A percentile compares a stretch with the other conserved stretches of the same genome.
phyloP scores from a whole-genome alignment of 1,140 invertebrate genomes.

The Drosophila varians region DNA sequence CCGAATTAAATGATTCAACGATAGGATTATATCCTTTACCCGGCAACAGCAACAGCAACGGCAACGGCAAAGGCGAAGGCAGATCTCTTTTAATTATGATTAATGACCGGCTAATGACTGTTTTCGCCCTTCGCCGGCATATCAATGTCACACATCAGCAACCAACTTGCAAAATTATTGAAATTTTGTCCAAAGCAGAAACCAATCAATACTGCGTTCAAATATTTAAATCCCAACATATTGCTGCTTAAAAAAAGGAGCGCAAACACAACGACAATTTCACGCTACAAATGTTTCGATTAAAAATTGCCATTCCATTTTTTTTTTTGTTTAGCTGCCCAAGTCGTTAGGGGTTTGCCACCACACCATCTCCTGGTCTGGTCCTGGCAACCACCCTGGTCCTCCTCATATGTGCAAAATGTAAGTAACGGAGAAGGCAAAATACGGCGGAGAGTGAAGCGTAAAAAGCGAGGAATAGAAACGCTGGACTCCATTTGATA shows the following conservation, averaged over 20 bases:
- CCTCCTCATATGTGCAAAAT: slow-evolving; percentile 45
- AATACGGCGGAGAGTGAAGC: slow-evolving; percentile 11
- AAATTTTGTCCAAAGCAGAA: slow-evolving; percentile 21
- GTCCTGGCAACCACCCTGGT: not conserved
- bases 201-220: slow-evolving; percentile 35
- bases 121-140: slow-evolving; percentile 7
- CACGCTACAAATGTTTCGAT: slow-evolving; percentile 79
- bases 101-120: slow-evolving; percentile 68
- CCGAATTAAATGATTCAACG: slow-evolving; percentile 16
- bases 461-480: slow-evolving; percentile 20
- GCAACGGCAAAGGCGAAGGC: not conserved
- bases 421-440: slow-evolving; percentile 36
- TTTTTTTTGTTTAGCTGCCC: slow-evolving; percentile 35
- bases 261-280: slow-evolving; percentile 70
- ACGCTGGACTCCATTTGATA: slow-evolving; percentile 67
- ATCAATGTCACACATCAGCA: slow-evolving; percentile 51
- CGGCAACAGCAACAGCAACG: too few relatives aligned
- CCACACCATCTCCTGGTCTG: too few relatives aligned
- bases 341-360: slow-evolving; percentile 54
- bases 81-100: slow-evolving; percentile 62
- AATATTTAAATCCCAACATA: slow-evolving; percentile 71
- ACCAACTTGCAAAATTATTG: slow-evolving; percentile 38
- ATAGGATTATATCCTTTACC: slow-evolving; percentile 5
- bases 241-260: slow-evolving; percentile 56
- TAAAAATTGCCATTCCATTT: slow-evolving; percentile 45